Conservation (phyloP, 2,888 invertebrate genomes). For the Phasia obesa region DNA sequence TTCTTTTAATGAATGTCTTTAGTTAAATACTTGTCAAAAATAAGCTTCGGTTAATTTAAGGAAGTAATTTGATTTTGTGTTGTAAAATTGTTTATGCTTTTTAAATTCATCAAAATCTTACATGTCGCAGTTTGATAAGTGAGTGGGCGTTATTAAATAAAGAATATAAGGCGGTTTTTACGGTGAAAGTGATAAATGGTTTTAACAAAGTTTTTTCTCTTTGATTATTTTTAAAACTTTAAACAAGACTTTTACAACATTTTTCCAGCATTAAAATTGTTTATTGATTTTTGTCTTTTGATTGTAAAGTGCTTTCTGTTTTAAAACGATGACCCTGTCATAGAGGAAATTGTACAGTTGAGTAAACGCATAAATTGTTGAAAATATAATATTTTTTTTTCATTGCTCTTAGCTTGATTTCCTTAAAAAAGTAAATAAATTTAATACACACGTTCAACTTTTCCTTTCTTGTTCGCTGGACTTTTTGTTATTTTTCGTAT, state of each 20-base stretch:
- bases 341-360: conserved; percentile 72
- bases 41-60: conserved; percentile 44
- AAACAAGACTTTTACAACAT: not conserved
- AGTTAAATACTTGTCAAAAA: not conserved
- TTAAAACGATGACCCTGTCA: conserved; percentile 65
- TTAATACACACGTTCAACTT: conserved; percentile 67
- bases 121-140: conserved; percentile 62
- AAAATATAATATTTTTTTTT: conserved; percentile 40
- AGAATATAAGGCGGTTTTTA: conserved; percentile 55
- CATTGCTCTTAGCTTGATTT: conserved; percentile 38
- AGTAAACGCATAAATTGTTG: conserved; percentile 67
- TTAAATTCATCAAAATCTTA: conserved; percentile 30
- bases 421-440: conserved; percentile 64
- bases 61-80: conserved; percentile 70
- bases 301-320: conserved; percentile 51
- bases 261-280: conserved; percentile 14
- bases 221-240: conserved; percentile 9
- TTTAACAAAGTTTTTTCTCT: conserved; percentile 7
- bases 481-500: conserved; percentile 27
- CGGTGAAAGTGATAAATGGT: conserved; percentile 73
- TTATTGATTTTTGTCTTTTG: conserved; percentile 63
- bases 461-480: conserved; percentile 27
- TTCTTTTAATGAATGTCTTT: conserved; percentile 14
- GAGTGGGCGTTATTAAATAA: conserved; percentile 62
- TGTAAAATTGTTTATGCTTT: conserved; percentile 16